Conservation (phyloP, 1,140 invertebrate genomes). For the Subanguina moxae region DNA sequence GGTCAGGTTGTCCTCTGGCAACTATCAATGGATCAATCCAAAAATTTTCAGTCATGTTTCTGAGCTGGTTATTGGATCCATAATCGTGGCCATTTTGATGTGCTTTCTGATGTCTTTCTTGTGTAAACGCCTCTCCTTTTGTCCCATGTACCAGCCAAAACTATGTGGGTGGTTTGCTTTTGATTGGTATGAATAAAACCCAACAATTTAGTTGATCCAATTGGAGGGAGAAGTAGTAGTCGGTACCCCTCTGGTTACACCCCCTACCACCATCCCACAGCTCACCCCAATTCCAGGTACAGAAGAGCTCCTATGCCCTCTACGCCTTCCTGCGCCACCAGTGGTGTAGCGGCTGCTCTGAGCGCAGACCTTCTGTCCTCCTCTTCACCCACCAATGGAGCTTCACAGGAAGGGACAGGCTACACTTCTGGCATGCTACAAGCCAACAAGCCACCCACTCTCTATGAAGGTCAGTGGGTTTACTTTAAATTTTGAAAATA, state of each 20-base stretch:
- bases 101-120: background rate
- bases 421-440: no score
- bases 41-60: background rate
- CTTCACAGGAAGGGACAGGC: background rate
- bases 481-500: background rate
- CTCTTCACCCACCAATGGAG: background rate
- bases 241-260: background rate
- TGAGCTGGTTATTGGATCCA: background rate
- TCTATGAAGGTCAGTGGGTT: background rate
- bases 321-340: background rate
- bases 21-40: no score
- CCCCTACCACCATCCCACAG: background rate
- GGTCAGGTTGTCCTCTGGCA: no score
- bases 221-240: background rate
- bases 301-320: background rate
- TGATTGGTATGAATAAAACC: background rate
- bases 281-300: background rate
- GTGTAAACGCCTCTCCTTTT: background rate
- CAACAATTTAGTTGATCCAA: conserved; percentile 2
- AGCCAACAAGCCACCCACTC: no score
- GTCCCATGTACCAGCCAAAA: conserved; percentile 4
- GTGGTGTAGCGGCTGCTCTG: background rate
- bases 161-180: background rate
- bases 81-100: background rate
- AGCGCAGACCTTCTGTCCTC: background rate